Evolutionary conservation across 2,113 vertebrate genomes (phyloP), one percentile per base, ranked within the genome.

Genomic region (Gasterosteus aculeatus): DNA sequence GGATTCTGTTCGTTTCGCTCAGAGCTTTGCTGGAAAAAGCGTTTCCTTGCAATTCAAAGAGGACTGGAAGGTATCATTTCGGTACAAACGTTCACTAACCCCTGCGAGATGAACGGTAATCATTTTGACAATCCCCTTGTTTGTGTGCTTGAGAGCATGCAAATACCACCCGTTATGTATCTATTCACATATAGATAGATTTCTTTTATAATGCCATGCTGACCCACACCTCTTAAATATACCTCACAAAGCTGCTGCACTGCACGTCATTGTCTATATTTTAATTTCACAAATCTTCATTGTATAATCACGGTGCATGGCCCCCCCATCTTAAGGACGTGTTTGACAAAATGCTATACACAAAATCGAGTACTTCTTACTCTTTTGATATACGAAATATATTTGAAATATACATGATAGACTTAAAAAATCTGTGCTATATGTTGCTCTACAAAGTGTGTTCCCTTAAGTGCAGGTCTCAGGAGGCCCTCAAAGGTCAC

Each of bases 401-500:
- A 26, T 26, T 26, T 26, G 22, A 26, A 26, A 26, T 26, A 26
- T 26, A 26, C 22, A 26, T 26, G 22, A 61, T 42, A 29, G 39
- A 29, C 12, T 42, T 62, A n/a, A 38, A n/a, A 35, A 38, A 2
- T 11, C 14, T 10, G 49, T 22, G 10, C 18, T 31, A 10, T 4
- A 53, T 9, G 19, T n/a, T 41, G 29, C 56, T 35, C 1, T 29
- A n/a, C 0, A 59, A 31, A 31, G 1, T 19, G 12, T 22, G 26
- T 35, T 61, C n/a, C 69, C 3, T 15, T 9, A 31, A 35, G 53
- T 56, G 53, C 16, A 16, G 59, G 35, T 35, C 26, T 73, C 41
- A 59, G 69, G 16, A 54, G 26, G 51, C 72, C 53, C 39, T 71
- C 47, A 8, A 22, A 56, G 47, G 76, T 77, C 31, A 16, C n/a